These are phyloP conservation scores for Dicrurus megarhynchus DNA, from an alignment of 2,113 vertebrate species.

Conservation along the genomic window DNA sequence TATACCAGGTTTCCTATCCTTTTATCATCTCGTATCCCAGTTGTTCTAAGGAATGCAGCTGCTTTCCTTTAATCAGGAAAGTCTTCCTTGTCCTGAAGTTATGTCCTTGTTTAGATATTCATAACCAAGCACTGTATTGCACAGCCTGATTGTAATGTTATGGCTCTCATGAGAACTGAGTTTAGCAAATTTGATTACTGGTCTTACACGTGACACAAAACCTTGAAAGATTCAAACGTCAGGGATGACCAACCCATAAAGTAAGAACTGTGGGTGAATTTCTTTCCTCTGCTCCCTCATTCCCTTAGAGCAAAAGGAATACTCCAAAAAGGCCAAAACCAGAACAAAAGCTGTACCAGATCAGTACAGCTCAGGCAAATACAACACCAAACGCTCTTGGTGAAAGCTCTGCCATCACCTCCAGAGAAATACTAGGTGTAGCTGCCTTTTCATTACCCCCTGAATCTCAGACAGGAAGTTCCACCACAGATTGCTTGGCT, in stretches of 20 bases:
- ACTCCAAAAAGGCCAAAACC: background rate
- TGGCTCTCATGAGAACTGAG: background rate
- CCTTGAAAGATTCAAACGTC: background rate
- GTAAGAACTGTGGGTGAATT: background rate
- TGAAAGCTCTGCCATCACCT: background rate
- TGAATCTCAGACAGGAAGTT: background rate
- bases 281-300: background rate
- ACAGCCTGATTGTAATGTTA: background rate
- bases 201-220: background rate
- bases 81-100: background rate
- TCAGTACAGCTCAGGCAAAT: background rate
- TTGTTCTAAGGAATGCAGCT: background rate
- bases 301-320: background rate
- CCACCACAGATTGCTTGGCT: background rate
- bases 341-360: background rate
- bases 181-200: background rate
- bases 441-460: background rate
- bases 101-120: background rate
- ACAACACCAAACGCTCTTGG: background rate
- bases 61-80: background rate
- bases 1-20: background rate
- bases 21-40: background rate
- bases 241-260: background rate
- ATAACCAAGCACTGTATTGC: background rate
- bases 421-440: background rate